Evolutionary conservation across 2,797 vertebrate genomes (phyloP).

Genomic region (Buphagus erythrorhynchus): DNA sequence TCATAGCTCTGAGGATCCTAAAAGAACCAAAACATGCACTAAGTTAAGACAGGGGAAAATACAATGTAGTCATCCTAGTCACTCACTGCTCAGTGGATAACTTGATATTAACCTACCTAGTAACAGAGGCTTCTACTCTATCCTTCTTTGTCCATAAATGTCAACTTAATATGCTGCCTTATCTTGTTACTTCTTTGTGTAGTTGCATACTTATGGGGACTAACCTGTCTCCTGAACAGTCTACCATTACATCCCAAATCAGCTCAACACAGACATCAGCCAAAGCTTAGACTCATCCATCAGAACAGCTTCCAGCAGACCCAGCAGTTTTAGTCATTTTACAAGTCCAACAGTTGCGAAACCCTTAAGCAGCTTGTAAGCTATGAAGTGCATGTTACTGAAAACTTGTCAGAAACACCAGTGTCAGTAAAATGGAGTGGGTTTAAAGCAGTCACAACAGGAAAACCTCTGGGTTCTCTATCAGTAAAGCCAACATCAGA

Average conservation of each 20-base stretch:
- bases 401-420: background rate
- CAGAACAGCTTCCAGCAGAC: background rate
- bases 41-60: background rate
- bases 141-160: background rate
- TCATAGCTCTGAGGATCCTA: background rate
- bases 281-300: background rate
- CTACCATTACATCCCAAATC: background rate
- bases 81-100: background rate
- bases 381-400: background rate
- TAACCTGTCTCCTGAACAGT: background rate
- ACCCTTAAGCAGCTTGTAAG: background rate
- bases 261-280: background rate
- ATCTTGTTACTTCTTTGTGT: background rate
- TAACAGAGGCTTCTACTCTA: background rate
- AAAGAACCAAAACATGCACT: background rate
- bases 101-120: background rate
- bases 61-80: rapidly evolving
- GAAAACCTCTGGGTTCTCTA: background rate
- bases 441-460: background rate
- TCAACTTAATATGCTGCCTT: background rate
- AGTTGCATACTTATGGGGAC: rapidly evolving
- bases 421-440: background rate
- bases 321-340: background rate
- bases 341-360: background rate
- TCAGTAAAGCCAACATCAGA: background rate